Evolutionary conservation across 2,888 invertebrate species (phyloP), one percentile per base, ranked within the genome.

Genomic region (Acleris cristana): DNA sequence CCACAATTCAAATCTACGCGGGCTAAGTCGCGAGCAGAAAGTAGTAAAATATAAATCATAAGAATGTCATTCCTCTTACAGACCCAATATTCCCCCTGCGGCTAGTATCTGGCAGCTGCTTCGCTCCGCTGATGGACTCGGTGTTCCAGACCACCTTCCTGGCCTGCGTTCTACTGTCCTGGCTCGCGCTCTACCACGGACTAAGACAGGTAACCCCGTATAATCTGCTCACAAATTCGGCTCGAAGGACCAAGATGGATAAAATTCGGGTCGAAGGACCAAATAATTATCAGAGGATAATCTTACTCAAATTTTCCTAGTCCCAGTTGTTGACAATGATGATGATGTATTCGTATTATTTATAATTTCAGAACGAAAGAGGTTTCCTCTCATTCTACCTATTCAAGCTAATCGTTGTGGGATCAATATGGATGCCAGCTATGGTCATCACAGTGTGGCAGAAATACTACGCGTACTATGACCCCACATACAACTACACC

Each of bases 161-260:
- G 0, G 96, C 96, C 73, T 95, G 96, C 6, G 94, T 99, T 67
- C 93, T 99, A 73, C 93, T 99, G 79, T 99, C 98, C 79, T 99
- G 99, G 99, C 94, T 99, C 18, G 98, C 98, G 74, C 95, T 98
- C 73, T 99, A 99, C 88, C 99, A 99, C 83, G 99, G 99, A 2
- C 93, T 99, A 45, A 93, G 99, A 81, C 98, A 98, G 95, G 98
- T 97, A 86, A 72, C 49, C 5, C 19, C 10, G 23, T 44, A 16
- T 44, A 23, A 45, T 4, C 14, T 14, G 14, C 14, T 14, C 40
- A 40, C 4, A 40, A 57, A 57, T 23, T 21, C 44, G 56, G 44
- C 10, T 45, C 56, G 3, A 23, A 56, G 44, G 44, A 44, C 56
- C 23, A 45, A 56, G 34, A 40, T 40, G 3, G 14, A 40, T 14